Percentiles rank a stretch among this genome's conserved stretches.
Conservation (phyloP, 2,888 invertebrate species). For the Patella ulyssiponensis region DNA sequence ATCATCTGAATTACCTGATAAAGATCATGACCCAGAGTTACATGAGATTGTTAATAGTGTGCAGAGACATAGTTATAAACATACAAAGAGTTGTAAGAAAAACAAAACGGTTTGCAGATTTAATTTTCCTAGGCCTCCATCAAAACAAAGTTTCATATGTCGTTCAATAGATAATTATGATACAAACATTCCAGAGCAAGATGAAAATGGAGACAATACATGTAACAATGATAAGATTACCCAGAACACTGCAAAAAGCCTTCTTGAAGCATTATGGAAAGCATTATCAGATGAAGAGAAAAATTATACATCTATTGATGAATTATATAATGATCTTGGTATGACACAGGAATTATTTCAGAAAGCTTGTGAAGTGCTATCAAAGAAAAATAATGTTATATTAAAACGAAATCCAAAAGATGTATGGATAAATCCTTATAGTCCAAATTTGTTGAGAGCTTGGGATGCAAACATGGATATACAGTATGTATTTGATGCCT, state of each 20-base stretch:
- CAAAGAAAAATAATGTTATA: neutral
- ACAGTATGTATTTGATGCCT: slow-evolving; percentile 27
- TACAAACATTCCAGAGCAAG: neutral
- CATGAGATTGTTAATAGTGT: slow-evolving; percentile 33
- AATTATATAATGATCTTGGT: neutral
- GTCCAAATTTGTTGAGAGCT: slow-evolving; percentile 23
- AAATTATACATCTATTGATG: slow-evolving; percentile 10
- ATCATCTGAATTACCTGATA: slow-evolving; percentile 28
- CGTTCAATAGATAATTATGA: slow-evolving; percentile 12
- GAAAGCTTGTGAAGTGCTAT: slow-evolving; percentile 5
- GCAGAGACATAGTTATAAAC: slow-evolving; percentile 37
- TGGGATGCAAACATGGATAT: slow-evolving; percentile 26
- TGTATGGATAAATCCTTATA: slow-evolving; percentile 19
- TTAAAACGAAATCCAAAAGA: neutral
- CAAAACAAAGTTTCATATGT: slow-evolving; percentile 16
- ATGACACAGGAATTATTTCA: slow-evolving; percentile 11
- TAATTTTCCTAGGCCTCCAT: slow-evolving; percentile 38
- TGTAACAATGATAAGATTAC: neutral
- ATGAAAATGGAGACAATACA: neutral
- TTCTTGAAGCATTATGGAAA: slow-evolving; percentile 13
- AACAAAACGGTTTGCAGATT: slow-evolving; percentile 38
- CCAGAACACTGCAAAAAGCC: neutral
- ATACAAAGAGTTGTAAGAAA: slow-evolving; percentile 34
- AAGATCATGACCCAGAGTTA: slow-evolving; percentile 35
- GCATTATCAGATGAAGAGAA: neutral